Evolutionary conservation across 2,888 invertebrate genomes (phyloP), one percentile per base, ranked within the genome.

Genomic region (Apantesis nais): DNA sequence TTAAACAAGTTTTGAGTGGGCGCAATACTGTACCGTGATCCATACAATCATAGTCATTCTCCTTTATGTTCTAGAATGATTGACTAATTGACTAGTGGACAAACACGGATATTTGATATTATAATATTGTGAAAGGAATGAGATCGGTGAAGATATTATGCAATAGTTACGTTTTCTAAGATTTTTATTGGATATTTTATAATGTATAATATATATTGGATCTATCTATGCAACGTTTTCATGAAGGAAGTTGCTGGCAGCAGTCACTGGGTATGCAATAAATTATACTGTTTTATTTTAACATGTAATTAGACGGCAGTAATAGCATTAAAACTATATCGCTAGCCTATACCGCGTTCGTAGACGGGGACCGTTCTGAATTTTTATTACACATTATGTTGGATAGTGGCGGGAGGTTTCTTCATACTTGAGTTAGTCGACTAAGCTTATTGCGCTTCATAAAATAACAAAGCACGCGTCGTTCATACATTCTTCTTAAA

Each of bases 361-460:
- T 86, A 85, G 81, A 87, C 87, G 85, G 87, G 85, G 85, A 85
- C 83, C 84, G 86, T 87, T 87, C 83, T 90, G 92, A 90, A 91
- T 92, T 90, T 91, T 89, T 91, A 91, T 90, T 87, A 89, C 86
- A 86, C 83, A 90, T 90, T 91, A 91, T 86, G 88, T 86, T 86
- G 77, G 85, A 84, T 77, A 83, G 81, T 80, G 85, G 86, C 82
- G 81, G 83, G 74, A 76, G 79, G 83, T 73, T 85, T 86, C 82
- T 83, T 83, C 83, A 86, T 86, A 88, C 83, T 85, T 83, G 81
- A 85, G 81, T 82, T 81, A 83, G 81, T 79, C 75, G 69, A 79
- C 74, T 74, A 62, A 83, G 85, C 84, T 86, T 86, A 86, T 83
- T 87, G 85, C 88, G 85, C 85, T 88, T 86, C 86, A 89, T 88